phyloP scores from a whole-genome alignment of 2,888 invertebrate species.

The Hypsopygia costalis region DNA sequence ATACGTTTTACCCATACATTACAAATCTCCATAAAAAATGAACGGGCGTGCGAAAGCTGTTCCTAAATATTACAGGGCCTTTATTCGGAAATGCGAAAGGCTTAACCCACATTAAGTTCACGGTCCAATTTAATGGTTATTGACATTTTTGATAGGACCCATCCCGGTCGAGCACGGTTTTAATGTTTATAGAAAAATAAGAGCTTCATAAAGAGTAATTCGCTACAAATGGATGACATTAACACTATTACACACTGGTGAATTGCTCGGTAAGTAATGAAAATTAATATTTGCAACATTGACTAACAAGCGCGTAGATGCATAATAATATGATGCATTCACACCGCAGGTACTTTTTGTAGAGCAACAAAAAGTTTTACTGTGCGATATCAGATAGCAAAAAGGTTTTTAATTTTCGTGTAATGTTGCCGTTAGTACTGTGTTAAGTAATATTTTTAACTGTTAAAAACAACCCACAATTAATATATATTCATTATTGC shows the following conservation, averaged over 20 bases:
- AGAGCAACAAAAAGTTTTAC: no score
- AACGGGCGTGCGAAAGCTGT: constrained; percentile 8
- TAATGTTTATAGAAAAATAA: constrained; percentile 25
- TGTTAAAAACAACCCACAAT: no score
- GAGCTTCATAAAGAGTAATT: constrained; percentile 25
- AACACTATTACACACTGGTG: constrained; percentile 16
- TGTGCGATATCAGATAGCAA: no score
- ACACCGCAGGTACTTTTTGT: no score
- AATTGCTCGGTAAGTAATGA: background rate
- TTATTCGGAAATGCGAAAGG: constrained; percentile 15
- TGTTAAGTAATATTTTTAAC: no score
- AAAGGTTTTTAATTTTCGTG: no score
- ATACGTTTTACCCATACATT: background rate
- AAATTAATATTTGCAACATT: no score
- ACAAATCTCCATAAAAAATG: constrained; percentile 6
- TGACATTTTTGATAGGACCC: constrained; percentile 18
- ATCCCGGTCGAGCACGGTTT: constrained; percentile 13
- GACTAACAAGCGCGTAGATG: no score
- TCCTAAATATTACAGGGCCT: constrained; percentile 12
- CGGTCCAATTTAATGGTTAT: constrained; percentile 15
- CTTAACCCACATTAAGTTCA: constrained; percentile 17
- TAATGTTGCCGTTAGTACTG: no score
- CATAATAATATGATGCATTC: no score
- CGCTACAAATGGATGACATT: constrained; percentile 25
- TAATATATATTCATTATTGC: no score